Evolutionary conservation across 2,113 vertebrate species (phyloP).

Genomic region (Cololabis saira): DNA sequence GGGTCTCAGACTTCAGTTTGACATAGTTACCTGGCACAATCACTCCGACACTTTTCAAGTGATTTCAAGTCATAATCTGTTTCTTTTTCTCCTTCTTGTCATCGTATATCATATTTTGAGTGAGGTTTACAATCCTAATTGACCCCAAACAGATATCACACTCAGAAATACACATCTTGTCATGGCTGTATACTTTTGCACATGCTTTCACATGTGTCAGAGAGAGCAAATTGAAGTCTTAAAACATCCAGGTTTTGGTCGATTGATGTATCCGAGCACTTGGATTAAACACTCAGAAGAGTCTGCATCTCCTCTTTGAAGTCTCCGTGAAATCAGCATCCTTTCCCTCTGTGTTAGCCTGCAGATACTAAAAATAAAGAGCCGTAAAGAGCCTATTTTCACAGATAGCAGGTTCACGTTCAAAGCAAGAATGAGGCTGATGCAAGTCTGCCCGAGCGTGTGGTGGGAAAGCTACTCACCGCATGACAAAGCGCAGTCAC

Average conservation of each 20-base stretch:
- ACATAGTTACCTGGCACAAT: no score
- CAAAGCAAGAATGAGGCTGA: slow-evolving; percentile 3
- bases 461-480: slow-evolving; percentile 54
- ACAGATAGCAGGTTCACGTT: slow-evolving; percentile 3
- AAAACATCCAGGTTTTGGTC: slow-evolving; percentile 21
- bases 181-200: not conserved
- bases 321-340: not conserved
- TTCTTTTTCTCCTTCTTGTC: no score
- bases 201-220: no score
- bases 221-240: slow-evolving; percentile 9
- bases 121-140: no score
- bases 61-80: no score
- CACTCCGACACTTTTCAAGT: no score
- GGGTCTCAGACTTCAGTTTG: no score
- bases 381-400: slow-evolving; percentile 1
- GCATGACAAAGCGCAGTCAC: slow-evolving; percentile 84
- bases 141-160: no score
- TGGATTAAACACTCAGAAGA: slow-evolving; percentile 19
- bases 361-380: slow-evolving; percentile 45
- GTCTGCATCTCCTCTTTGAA: slow-evolving; percentile 13
- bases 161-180: not conserved
- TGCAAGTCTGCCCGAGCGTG: slow-evolving; percentile 1
- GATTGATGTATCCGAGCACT: slow-evolving; percentile 13
- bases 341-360: slow-evolving; percentile 28
- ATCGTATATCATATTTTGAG: no score